Evolutionary conservation across 2,888 invertebrate genomes (phyloP).

Genomic region (Megamerina dolium): DNA sequence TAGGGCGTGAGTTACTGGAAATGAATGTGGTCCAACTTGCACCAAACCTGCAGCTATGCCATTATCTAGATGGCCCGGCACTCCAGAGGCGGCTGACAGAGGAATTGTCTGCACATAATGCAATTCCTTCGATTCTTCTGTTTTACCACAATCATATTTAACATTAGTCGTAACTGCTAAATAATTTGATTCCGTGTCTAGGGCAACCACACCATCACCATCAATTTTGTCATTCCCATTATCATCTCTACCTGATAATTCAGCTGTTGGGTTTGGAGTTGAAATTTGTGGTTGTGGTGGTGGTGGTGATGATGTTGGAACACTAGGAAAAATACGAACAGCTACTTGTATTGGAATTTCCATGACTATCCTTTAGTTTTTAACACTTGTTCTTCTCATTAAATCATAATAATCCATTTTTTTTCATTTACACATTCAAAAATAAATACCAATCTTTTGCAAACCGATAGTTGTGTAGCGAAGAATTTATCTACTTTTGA

Average conservation of each 20-base stretch:
- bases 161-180: neutral
- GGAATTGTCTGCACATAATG: conserved; percentile 40
- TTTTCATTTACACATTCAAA: too few relatives aligned
- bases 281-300: conserved; percentile 3
- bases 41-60: conserved; percentile 44
- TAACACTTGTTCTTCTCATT: neutral
- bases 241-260: conserved; percentile 10
- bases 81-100: conserved; percentile 26
- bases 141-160: neutral
- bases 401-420: too few relatives aligned
- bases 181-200: neutral
- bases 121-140: conserved; percentile 12
- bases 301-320: conserved; percentile 44
- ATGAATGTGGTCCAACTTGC: conserved; percentile 46
- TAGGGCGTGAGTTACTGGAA: conserved; percentile 54
- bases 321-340: conserved; percentile 60
- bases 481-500: too few relatives aligned
- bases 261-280: neutral
- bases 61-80: conserved; percentile 25
- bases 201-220: neutral
- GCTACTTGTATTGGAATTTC: conserved; percentile 70
- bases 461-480: too few relatives aligned
- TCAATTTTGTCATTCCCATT: conserved; percentile 20
- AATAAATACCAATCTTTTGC: too few relatives aligned
- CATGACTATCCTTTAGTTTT: conserved; percentile 47